Base-by-base conservation (phyloP, 2,888 invertebrate genomes). In the Ophion ventricosus region DNA sequence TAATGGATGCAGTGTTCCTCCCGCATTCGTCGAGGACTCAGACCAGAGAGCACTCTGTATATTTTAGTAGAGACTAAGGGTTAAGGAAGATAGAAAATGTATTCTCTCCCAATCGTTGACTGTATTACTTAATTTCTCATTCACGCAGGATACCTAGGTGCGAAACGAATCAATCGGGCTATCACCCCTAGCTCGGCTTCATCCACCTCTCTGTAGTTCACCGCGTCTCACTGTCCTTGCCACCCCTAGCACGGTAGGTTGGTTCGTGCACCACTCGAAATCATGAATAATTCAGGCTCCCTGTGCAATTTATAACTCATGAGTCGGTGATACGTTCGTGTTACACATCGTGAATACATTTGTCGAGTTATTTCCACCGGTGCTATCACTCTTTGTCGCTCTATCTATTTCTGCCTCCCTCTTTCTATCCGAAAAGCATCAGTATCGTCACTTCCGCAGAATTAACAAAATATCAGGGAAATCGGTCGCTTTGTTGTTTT, bases 291-390 rank as follows among this genome's bases (percentile, higher is more conserved):
- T 85, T 85, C 85, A 85, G 69, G 80, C 63, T 63, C 76, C 82
- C 76, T 35, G 80, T 85, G 85, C 85, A 85, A 85, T 85, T 85
- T 85, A 85, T 85, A 85, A 85, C 85, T 85, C 85, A 85, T 85
- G 85, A 85, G 85, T 85, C 85, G 85, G 85, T 85, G 85, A 85
- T 85, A 85, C 85, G 85, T 85, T 85, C 85, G 82, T 82, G 85
- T 85, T 85, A 85, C 85, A 85, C 85, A 85, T 82, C 85, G 85
- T 85, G 85, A 85, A 85, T 85, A 85, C 85, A 85, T 85, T 85
- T 85, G 85, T 85, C 82, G 85, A 82, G 82, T 85, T 85, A 82
- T 82, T 82, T 82, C 78, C 74, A 79, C 63, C 43, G 43, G 49
- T 43, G 29, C 79, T 29, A 70, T 63, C 63, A 63, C 40, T 79